phyloP scores from a whole-genome alignment of 2,797 vertebrate genomes.

The Pitangus sulphuratus region DNA sequence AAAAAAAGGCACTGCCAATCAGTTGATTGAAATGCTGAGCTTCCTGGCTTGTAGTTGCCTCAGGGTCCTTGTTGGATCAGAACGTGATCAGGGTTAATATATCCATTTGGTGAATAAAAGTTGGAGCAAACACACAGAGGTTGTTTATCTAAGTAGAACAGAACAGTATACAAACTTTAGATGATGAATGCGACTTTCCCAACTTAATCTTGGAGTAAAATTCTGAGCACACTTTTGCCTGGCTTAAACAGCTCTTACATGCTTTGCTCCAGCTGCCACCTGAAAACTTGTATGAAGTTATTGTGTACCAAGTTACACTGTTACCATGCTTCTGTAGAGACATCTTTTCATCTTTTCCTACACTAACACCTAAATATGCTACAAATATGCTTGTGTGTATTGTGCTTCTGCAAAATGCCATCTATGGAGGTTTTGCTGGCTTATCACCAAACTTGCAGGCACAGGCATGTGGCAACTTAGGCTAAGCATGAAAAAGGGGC shows the following conservation, averaged over 20 bases:
- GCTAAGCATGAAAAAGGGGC: background rate
- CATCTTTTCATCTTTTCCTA: background rate
- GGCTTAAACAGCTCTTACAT: background rate
- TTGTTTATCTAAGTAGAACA: background rate
- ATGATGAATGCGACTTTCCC: background rate
- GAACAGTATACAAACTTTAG: background rate
- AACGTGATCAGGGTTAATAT: accelerated
- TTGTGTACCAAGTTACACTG: background rate
- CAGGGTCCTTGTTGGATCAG: background rate
- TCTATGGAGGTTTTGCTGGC: background rate
- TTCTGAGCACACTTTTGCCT: background rate
- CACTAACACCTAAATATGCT: background rate
- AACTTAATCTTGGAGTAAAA: background rate
- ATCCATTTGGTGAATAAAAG: background rate
- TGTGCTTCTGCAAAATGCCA: background rate
- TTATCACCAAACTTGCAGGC: background rate
- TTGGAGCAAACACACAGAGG: background rate
- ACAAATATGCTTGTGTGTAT: accelerated
- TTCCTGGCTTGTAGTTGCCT: background rate
- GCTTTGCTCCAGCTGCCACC: background rate
- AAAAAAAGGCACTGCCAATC: background rate
- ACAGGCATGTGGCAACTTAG: background rate
- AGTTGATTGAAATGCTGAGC: background rate
- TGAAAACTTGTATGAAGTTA: background rate
- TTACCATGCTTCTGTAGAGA: background rate